Percentiles rank a stretch among this genome's conserved stretches.
These are phyloP conservation scores for Lophura nycthemera DNA, from an alignment of 2,113 vertebrate genomes.

Conservation along the genomic window DNA sequence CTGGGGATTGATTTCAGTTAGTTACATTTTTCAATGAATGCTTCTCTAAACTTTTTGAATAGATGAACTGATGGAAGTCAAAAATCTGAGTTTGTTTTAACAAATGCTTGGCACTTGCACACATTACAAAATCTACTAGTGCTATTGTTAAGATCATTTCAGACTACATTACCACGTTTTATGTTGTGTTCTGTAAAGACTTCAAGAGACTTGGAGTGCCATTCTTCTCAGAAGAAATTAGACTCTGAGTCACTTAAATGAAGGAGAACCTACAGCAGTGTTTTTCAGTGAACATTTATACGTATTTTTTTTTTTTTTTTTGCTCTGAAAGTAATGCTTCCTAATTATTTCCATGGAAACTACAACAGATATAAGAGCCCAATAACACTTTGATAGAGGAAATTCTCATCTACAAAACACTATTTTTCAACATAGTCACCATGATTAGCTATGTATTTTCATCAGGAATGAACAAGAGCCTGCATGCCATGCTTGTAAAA, in stretches of 20 bases:
- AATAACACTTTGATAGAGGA: too few species aligned
- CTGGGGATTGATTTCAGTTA: background rate
- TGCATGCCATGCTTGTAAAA: too few species aligned
- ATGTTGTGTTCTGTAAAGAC: background rate
- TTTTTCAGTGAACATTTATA: background rate
- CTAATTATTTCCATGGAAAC: too few species aligned
- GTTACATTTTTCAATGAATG: background rate
- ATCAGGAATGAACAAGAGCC: too few species aligned
- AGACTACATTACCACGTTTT: background rate
- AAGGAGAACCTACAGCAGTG: background rate
- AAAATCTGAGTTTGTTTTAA: background rate
- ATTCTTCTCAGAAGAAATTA: background rate
- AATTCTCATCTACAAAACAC: too few species aligned
- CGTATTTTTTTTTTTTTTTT: background rate
- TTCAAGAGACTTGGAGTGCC: background rate
- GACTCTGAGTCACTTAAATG: background rate
- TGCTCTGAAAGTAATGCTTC: too few species aligned
- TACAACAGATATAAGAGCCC: too few species aligned
- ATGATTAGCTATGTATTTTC: too few species aligned
- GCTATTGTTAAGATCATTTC: background rate
- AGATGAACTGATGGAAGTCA: background rate
- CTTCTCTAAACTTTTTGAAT: background rate
- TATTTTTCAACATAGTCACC: too few species aligned
- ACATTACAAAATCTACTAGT: background rate
- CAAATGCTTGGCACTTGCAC: background rate